Evolutionary conservation across 2,888 invertebrate genomes (phyloP).

Genomic region (Dioctria linearis): DNA sequence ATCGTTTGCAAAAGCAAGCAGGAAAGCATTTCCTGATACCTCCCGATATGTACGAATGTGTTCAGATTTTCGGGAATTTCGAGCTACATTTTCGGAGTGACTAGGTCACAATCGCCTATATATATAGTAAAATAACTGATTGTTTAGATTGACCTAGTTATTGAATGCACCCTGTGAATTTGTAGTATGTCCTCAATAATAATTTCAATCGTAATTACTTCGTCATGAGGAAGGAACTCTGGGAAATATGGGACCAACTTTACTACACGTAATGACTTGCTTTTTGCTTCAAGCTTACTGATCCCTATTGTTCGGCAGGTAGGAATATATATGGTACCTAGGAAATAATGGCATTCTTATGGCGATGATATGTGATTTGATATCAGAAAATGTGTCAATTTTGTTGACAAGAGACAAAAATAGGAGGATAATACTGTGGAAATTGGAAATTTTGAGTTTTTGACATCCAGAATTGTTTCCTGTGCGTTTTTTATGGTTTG

Average conservation of each 20-base stretch:
- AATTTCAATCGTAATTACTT: background rate
- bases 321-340: background rate
- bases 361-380: slow-evolving; percentile 12
- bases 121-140: slow-evolving; percentile 25
- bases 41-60: background rate
- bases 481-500: background rate
- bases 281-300: slow-evolving; percentile 12
- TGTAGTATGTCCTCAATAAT: background rate
- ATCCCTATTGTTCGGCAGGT: background rate
- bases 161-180: slow-evolving; percentile 35
- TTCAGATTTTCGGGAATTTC: background rate
- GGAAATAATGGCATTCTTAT: background rate
- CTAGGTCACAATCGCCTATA: slow-evolving; percentile 18
- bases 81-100: slow-evolving; percentile 15
- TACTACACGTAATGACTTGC: slow-evolving; percentile 35
- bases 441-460: background rate
- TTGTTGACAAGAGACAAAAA: slow-evolving; percentile 31
- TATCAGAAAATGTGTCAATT: slow-evolving; percentile 30
- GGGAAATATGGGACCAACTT: slow-evolving; percentile 22
- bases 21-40: too few species aligned
- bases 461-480: background rate
- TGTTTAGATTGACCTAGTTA: slow-evolving; percentile 49
- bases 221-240: background rate
- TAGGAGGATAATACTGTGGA: background rate
- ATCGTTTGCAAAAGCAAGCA: background rate